Evolutionary conservation across 2,113 vertebrate genomes (phyloP), one percentile per base, ranked within the genome.

Genomic region (Petroica traversi): DNA sequence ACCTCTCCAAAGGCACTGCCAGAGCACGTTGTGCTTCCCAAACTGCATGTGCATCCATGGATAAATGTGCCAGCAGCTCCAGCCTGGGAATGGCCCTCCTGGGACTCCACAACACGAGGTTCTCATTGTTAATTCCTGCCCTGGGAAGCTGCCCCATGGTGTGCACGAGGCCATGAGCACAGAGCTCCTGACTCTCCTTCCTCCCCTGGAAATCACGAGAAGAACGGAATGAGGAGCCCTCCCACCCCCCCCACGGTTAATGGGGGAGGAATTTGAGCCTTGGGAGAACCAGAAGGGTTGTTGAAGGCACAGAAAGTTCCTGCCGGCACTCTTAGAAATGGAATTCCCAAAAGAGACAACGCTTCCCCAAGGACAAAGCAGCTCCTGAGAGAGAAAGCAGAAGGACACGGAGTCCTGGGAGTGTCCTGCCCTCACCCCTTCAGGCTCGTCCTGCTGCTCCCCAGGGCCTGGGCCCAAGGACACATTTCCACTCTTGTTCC

Each of bases 141-240:
- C 46, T 40, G 25, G n/a, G 64, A 51, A 66, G 67, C 1, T 45
- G 31, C 49, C 40, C 36, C 38, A 2, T 0, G 14, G 26, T 4
- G 8, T 7, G 20, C 34, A 9, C 4, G 22, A 79, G 61, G 78
- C 66, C 7, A 1, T 3, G 1, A 19, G 48, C 34, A 5, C 69
- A 43, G 72, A 68, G 67, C 41, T 83, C 83, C 71, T 16, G 49
- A 26, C 46, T 67, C 62, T 11, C 28, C 11, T 85, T 46, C 28
- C 34, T 41, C 20, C 57, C 43, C 61, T 67, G 46, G 72, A 67
- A 84, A 89, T 41, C 14, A 14, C 34, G 8, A 48, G 61, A 38
- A 36, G 36, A 89, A 41, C 0, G 0, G 3, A 64, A 28, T 0
- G 2, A 12, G 28, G 57, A 79, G n/a, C 14, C 29, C 52, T 85